Evolutionary conservation across 2,113 vertebrate species (phyloP).

Genomic region (Eurystomus gularis): DNA sequence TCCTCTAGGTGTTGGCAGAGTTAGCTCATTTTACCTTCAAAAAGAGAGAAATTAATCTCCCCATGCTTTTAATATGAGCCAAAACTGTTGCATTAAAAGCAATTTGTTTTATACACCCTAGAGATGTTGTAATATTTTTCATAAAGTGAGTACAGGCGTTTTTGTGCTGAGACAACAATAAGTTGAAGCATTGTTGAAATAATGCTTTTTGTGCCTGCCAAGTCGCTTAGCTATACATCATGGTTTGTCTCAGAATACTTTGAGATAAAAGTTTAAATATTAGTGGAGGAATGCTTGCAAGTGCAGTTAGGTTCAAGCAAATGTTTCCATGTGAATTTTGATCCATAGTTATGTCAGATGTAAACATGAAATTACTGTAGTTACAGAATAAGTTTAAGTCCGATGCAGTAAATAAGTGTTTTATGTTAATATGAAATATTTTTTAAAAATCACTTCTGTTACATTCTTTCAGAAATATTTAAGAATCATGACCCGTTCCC

Average conservation of each 20-base stretch:
- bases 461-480: background rate
- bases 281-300: background rate
- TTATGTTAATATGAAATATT: background rate
- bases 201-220: background rate
- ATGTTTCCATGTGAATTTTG: background rate
- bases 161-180: conserved; percentile 42
- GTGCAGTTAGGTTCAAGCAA: background rate
- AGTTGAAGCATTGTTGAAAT: conserved; percentile 35
- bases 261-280: background rate
- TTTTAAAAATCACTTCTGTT: background rate
- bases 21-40: conserved; percentile 12
- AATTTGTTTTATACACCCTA: conserved; percentile 12
- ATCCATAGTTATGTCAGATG: background rate
- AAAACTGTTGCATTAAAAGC: background rate
- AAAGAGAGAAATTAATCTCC: conserved; percentile 17
- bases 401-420: background rate
- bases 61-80: conserved; percentile 10
- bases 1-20: background rate
- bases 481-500: background rate
- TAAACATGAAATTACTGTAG: background rate
- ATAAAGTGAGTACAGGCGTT: background rate
- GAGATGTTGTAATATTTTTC: conserved; percentile 23
- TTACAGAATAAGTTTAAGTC: background rate
- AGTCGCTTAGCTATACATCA: background rate
- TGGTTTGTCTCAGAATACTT: background rate